Evolutionary conservation across 2,888 invertebrate species (phyloP).

Genomic region (Apamea anceps): DNA sequence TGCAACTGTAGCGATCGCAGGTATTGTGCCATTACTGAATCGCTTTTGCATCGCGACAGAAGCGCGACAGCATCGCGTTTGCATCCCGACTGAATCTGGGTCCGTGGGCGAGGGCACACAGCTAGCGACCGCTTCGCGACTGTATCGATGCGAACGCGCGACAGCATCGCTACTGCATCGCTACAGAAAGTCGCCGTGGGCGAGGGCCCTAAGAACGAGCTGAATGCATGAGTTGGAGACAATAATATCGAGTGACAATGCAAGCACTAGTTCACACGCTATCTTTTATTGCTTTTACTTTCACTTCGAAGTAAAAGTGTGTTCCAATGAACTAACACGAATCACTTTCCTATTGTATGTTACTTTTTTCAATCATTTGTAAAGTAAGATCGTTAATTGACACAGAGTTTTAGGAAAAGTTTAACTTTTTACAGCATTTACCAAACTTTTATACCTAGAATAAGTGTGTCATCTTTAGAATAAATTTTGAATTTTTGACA

Average conservation of each 20-base stretch:
- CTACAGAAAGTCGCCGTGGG: too few species aligned
- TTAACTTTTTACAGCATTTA: neutral
- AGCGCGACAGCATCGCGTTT: too few species aligned
- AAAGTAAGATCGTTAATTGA: too few species aligned
- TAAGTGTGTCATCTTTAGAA: neutral
- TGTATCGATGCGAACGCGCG: too few species aligned
- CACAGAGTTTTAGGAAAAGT: neutral
- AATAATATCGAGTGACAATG: constrained; percentile 34
- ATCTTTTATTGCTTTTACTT: constrained; percentile 20
- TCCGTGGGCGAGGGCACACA: too few species aligned
- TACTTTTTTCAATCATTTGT: constrained; percentile 5
- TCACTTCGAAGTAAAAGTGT: constrained; percentile 37
- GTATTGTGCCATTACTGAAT: too few species aligned
- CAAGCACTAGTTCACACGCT: constrained; percentile 26
- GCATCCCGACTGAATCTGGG: too few species aligned
- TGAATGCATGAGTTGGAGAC: neutral
- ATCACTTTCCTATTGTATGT: neutral
- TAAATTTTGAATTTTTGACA: neutral
- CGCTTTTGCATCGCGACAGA: too few species aligned
- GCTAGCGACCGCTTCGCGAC: too few species aligned
- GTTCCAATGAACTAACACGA: constrained; percentile 1
- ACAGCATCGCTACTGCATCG: too few species aligned
- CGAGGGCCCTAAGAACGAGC: constrained; percentile 6
- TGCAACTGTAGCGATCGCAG: too few species aligned
- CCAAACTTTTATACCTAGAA: neutral